phyloP scores from a whole-genome alignment of 2,113 vertebrate genomes.

The Sardina pilchardus region DNA sequence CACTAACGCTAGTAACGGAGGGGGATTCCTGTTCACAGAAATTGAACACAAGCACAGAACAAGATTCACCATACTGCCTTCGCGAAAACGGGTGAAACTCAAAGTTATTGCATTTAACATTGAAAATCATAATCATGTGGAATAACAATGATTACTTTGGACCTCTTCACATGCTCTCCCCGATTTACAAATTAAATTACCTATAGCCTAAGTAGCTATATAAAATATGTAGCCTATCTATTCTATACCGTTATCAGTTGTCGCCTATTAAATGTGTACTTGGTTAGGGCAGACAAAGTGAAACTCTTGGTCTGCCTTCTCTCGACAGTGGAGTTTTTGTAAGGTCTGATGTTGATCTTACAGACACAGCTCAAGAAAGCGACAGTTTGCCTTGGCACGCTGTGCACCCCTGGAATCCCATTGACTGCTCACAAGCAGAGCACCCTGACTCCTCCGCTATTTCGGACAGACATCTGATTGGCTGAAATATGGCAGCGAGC shows the following conservation, averaged over 20 bases:
- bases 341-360: not conserved
- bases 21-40: too few species aligned
- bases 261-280: not conserved
- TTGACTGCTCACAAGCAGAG: conserved; percentile 40
- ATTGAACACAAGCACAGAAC: too few species aligned
- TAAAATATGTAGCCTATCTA: not conserved
- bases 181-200: not conserved
- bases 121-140: too few species aligned
- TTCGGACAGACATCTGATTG: conserved; percentile 63
- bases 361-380: not conserved
- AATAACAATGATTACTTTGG: too few species aligned
- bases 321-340: not conserved
- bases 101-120: too few species aligned
- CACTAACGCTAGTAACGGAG: too few species aligned
- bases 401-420: conserved; percentile 51
- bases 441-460: conserved; percentile 33
- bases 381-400: conserved; percentile 1
- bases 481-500: conserved; percentile 17
- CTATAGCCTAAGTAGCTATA: too few species aligned
- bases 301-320: not conserved
- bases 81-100: too few species aligned
- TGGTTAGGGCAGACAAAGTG: not conserved
- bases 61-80: too few species aligned
- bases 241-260: not conserved
- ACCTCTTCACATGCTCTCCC: not conserved